These are phyloP conservation scores for Callipepla squamata DNA, from an alignment of 2,113 vertebrate genomes.

Conservation along the genomic window DNA sequence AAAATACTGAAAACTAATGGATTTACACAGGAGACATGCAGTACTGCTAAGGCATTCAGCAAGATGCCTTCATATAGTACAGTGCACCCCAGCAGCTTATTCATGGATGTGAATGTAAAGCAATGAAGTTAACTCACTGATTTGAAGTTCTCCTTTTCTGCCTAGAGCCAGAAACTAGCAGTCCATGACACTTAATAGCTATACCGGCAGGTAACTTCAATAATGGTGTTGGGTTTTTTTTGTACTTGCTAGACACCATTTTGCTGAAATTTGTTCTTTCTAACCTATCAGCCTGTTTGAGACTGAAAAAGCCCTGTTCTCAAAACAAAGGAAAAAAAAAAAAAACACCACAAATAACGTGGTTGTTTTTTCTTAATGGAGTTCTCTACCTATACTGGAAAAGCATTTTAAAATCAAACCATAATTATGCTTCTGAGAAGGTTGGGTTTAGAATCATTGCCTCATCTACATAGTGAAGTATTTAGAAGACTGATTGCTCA, in stretches of 20 bases:
- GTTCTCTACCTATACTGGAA: not conserved
- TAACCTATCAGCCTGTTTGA: not conserved
- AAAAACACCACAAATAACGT: not conserved
- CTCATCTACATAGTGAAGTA: not conserved
- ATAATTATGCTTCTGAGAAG: not conserved
- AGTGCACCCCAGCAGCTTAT: not conserved
- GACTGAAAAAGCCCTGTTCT: not conserved
- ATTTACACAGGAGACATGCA: not conserved
- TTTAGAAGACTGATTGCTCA: not conserved
- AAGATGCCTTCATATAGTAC: not conserved
- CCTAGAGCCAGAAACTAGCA: not conserved
- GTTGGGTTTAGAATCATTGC: not conserved
- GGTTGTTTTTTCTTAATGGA: not conserved
- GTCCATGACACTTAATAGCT: not conserved
- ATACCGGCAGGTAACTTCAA: not conserved
- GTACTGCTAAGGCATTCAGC: not conserved
- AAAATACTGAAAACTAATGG: not conserved
- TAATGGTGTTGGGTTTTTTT: not conserved
- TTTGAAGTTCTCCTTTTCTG: not conserved
- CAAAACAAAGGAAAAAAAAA: not conserved
- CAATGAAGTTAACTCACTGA: not conserved
- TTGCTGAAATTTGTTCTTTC: not conserved
- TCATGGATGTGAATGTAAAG: not conserved
- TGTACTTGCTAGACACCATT: not conserved
- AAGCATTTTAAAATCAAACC: not conserved